Percentiles rank a stretch among this genome's conserved stretches.
Conservation (phyloP, 2,797 vertebrate genomes). For the Lutra lutra region DNA sequence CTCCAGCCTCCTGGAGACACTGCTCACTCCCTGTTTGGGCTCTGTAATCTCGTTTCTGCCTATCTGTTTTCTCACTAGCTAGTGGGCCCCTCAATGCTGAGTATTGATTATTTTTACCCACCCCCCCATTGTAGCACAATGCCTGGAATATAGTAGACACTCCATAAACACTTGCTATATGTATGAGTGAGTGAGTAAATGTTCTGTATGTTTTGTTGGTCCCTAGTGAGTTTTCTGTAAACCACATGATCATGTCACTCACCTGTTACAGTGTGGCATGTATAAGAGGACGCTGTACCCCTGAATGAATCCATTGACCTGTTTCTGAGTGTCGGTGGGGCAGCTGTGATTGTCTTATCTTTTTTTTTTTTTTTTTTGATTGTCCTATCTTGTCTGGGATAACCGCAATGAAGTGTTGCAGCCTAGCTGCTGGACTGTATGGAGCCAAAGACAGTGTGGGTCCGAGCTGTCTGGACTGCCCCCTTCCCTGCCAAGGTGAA, state of each 20-base stretch:
- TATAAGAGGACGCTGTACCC: rapidly evolving
- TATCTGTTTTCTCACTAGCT: not conserved
- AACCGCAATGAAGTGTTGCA: not conserved
- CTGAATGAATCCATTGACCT: not conserved
- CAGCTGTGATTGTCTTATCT: not conserved
- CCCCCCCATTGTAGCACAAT: not conserved
- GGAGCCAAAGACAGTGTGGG: not conserved
- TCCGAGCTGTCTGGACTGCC: rapidly evolving
- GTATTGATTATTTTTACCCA: not conserved
- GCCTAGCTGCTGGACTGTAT: not conserved
- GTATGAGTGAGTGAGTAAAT: not conserved
- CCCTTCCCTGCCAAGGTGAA: not conserved
- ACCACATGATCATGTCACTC: not conserved
- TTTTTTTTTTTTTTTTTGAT: too few species aligned
- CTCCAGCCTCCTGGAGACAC: rapidly evolving
- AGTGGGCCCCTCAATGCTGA: not conserved
- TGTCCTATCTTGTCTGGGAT: not conserved
- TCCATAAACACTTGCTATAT: not conserved
- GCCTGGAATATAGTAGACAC: not conserved
- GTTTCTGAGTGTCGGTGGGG: not conserved
- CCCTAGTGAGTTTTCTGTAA: not conserved
- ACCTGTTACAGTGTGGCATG: not conserved
- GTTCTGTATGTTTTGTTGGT: not conserved
- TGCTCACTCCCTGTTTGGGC: not conserved
- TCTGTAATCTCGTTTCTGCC: not conserved